A percentile compares a stretch with the other conserved stretches of the same genome.
Evolutionary conservation across 2,113 vertebrate genomes (phyloP).

Genomic region (Antechinus flavipes): DNA sequence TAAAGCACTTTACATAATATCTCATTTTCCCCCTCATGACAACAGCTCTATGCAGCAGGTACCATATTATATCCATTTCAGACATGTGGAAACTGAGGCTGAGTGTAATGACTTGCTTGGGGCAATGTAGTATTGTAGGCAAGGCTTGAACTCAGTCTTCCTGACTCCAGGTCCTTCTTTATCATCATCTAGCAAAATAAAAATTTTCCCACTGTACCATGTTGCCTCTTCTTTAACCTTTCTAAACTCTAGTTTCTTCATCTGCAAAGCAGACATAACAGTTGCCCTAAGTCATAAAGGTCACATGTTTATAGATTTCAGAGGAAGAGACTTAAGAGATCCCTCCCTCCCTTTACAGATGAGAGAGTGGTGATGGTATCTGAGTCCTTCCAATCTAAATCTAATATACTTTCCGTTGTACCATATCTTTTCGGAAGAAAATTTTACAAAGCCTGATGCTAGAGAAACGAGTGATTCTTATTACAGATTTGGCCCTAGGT

Average conservation of each 20-base stretch:
- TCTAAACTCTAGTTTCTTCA: background rate
- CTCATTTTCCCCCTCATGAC: background rate
- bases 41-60: background rate
- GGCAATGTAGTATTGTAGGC: background rate
- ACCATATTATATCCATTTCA: background rate
- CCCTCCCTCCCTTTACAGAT: background rate
- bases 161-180: background rate
- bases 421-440: background rate
- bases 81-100: background rate
- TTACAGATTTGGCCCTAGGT: background rate
- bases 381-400: background rate
- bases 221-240: background rate
- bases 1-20: background rate
- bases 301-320: background rate
- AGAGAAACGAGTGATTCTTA: background rate
- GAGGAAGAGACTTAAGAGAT: background rate
- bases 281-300: background rate
- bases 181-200: background rate
- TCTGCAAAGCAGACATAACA: background rate
- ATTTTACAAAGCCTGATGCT: background rate
- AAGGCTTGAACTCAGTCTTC: background rate
- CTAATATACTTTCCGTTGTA: background rate
- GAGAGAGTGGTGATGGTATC: background rate
- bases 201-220: background rate
- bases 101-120: background rate